phyloP scores from a whole-genome alignment of 2,888 invertebrate species.

The Eilema sororculum region DNA sequence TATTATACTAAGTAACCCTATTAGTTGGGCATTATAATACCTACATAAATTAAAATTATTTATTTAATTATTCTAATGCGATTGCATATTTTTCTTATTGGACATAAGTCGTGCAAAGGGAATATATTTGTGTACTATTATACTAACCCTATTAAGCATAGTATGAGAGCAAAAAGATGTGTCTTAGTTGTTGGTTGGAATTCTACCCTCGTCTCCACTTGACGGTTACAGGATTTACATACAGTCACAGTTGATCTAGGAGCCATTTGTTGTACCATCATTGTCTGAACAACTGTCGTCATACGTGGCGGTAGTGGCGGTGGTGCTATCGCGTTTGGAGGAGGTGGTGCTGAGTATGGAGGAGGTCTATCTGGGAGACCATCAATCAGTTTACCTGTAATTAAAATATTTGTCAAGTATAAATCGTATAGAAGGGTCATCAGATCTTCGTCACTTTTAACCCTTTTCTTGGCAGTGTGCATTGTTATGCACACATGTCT shows the following conservation, averaged over 20 bases:
- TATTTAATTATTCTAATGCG: too few species aligned
- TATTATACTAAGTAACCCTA: too few species aligned
- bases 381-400: slow-evolving; percentile 8
- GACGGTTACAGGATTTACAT: slow-evolving; percentile 80
- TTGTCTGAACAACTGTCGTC: slow-evolving; percentile 28
- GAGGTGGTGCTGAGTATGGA: slow-evolving; percentile 11
- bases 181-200: slow-evolving; percentile 79
- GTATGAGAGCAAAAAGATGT: slow-evolving; percentile 82
- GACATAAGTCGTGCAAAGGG: too few species aligned
- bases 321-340: slow-evolving; percentile 23
- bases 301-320: not conserved
- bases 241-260: slow-evolving; percentile 57
- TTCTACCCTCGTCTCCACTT: slow-evolving; percentile 75
- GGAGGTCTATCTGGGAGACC: slow-evolving; percentile 11
- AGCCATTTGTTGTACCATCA: slow-evolving; percentile 56
- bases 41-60: too few species aligned
- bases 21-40: too few species aligned
- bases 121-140: too few species aligned
- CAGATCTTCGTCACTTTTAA: too few species aligned
- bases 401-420: not conserved
- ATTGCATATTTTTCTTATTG: too few species aligned
- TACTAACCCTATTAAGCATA: slow-evolving; percentile 77
- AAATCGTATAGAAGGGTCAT: not conserved
- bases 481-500: too few species aligned
- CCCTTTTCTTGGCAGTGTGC: too few species aligned